These are phyloP conservation scores for Malurus alboscapulatus DNA, from an alignment of 2,113 vertebrate species.

Conservation along the genomic window DNA sequence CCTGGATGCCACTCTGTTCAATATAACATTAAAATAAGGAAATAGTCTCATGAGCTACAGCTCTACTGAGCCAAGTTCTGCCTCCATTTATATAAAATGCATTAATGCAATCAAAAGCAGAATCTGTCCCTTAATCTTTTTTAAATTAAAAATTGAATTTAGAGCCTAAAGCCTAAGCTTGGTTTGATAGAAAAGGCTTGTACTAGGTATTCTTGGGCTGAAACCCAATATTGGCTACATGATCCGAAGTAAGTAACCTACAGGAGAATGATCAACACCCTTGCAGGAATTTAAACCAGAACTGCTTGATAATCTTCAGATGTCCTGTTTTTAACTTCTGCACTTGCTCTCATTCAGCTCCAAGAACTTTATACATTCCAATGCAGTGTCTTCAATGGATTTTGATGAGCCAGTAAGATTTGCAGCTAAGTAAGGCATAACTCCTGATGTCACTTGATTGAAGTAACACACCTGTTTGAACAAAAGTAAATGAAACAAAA, in stretches of 20 bases:
- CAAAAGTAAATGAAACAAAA: slow-evolving; percentile 22
- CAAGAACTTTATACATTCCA: slow-evolving; percentile 75
- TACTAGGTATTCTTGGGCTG: neutral
- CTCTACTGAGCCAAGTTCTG: neutral
- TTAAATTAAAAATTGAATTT: slow-evolving; percentile 4
- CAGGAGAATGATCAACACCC: neutral
- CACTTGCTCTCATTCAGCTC: slow-evolving; percentile 20
- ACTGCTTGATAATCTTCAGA: neutral
- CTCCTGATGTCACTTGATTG: slow-evolving; percentile 70
- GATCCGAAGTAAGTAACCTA: neutral
- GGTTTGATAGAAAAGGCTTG: neutral
- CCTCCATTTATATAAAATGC: neutral
- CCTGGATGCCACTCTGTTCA: slow-evolving; percentile 4
- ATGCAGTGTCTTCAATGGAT: slow-evolving; percentile 76
- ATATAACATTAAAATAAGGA: neutral
- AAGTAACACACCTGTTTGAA: slow-evolving; percentile 76
- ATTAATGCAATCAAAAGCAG: neutral
- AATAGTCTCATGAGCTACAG: neutral
- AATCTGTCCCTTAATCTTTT: neutral
- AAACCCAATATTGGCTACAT: neutral
- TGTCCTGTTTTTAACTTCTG: neutral
- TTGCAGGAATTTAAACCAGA: neutral
- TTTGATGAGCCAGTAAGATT: slow-evolving; percentile 76
- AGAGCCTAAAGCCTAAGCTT: neutral
- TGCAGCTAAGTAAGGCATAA: slow-evolving; percentile 73